Percentiles rank a stretch among this genome's conserved stretches.
Conservation (phyloP, 2,888 invertebrate genomes). For the Apodemia mormo region DNA sequence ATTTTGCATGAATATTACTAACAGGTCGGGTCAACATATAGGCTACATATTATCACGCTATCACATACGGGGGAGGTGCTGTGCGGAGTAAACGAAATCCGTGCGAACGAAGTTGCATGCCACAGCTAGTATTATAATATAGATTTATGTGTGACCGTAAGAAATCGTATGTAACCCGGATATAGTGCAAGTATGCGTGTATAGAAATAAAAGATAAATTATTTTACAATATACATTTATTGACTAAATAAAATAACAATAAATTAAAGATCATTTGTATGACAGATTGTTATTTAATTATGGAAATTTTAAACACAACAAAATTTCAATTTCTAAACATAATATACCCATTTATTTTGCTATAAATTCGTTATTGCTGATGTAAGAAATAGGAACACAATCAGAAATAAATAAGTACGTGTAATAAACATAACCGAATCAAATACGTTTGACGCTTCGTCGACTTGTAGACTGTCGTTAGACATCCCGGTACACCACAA, state of each 20-base stretch:
- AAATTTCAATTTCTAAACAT: not conserved
- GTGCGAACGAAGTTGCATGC: no score
- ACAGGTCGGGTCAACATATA: no score
- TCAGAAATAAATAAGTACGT: not conserved
- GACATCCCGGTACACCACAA: no score
- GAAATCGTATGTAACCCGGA: no score
- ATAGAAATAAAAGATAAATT: not conserved
- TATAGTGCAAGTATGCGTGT: not conserved
- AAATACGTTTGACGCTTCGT: no score
- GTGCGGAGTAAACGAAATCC: no score
- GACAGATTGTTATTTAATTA: slow-evolving; percentile 4
- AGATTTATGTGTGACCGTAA: no score
- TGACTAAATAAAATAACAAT: slow-evolving; percentile 14
- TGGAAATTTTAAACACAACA: not conserved
- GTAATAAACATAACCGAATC: not conserved
- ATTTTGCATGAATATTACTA: no score
- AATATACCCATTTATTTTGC: not conserved
- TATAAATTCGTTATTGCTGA: not conserved
- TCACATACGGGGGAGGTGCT: no score
- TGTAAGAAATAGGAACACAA: not conserved
- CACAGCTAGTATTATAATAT: no score
- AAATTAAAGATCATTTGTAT: slow-evolving; percentile 12
- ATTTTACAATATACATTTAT: slow-evolving; percentile 18
- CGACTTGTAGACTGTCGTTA: no score
- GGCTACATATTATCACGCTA: no score